A percentile compares a stretch with the other conserved stretches of the same genome.
phyloP scores from a whole-genome alignment of 2,888 invertebrate species.

The Chrysolina americana region DNA sequence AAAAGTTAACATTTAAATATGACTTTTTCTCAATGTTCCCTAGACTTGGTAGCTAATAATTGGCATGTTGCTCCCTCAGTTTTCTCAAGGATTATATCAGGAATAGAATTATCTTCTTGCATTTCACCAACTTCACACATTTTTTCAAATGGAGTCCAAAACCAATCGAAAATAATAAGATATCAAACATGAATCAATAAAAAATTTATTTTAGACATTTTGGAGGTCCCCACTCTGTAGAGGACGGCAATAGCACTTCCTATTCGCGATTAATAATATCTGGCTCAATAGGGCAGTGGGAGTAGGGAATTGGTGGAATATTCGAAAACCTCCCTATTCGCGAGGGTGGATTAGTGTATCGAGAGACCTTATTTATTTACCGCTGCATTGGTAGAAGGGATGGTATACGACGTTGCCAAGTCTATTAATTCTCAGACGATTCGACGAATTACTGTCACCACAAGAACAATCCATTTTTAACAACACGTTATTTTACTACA shows the following conservation, averaged over 20 bases:
- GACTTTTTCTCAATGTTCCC: too few relatives aligned
- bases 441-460: too few relatives aligned
- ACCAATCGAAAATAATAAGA: too few relatives aligned
- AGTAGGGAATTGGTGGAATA: slow-evolving; percentile 47
- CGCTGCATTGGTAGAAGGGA: slow-evolving; percentile 26
- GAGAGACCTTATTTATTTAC: slow-evolving; percentile 34
- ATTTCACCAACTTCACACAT: too few relatives aligned
- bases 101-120: too few relatives aligned
- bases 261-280: slow-evolving; percentile 45
- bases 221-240: slow-evolving; percentile 4
- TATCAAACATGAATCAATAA: neutral
- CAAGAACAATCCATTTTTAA: too few relatives aligned
- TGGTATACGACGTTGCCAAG: slow-evolving; percentile 33
- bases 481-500: too few relatives aligned
- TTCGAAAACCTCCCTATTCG: slow-evolving; percentile 41
- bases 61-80: too few relatives aligned
- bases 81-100: too few relatives aligned
- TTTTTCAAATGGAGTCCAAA: too few relatives aligned
- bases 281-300: slow-evolving; percentile 62
- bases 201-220: neutral
- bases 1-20: too few relatives aligned
- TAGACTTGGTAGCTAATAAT: too few relatives aligned
- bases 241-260: slow-evolving; percentile 5
- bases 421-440: neutral
- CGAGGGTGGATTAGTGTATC: slow-evolving; percentile 44